phyloP scores from a whole-genome alignment of 2,888 invertebrate species.

The Microctonus brassicae region DNA sequence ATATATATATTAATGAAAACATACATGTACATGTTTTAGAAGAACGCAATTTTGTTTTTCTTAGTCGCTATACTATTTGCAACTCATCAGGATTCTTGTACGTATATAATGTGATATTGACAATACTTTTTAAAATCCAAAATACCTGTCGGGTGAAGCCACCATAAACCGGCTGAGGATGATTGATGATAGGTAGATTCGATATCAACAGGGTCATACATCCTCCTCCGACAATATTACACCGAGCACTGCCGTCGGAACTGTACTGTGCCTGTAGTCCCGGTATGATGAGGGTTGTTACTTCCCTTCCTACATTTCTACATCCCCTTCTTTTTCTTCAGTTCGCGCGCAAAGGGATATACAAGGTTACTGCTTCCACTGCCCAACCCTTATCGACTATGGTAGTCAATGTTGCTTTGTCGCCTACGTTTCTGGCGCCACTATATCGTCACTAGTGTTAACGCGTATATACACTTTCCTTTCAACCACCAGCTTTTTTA shows the following conservation, averaged over 20 bases:
- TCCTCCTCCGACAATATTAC: conserved; percentile 68
- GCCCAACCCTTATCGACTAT: conserved; percentile 42
- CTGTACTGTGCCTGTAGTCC: conserved; percentile 62
- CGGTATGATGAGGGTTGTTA: conserved; percentile 46
- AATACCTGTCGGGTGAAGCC: conserved; percentile 68
- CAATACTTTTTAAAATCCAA: conserved; percentile 18
- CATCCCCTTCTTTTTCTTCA: conserved; percentile 60
- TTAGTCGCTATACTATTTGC: no score
- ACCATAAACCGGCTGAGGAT: conserved; percentile 67
- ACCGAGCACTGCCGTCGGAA: conserved; percentile 63
- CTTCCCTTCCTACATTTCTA: conserved; percentile 44
- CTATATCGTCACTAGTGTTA: conserved; percentile 50
- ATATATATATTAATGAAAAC: no score
- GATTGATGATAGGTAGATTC: conserved; percentile 66
- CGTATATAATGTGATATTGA: no score
- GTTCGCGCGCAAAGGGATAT: conserved; percentile 60
- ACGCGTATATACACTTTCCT: conserved; percentile 43
- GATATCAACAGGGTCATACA: conserved; percentile 68
- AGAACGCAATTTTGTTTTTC: no score
- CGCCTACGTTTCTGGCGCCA: conserved; percentile 39
- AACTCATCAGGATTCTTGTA: no score
- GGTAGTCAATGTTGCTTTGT: conserved; percentile 44
- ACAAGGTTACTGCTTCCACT: conserved; percentile 68
- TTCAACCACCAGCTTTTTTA: conserved; percentile 60
- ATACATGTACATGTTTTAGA: no score